Base-by-base conservation (phyloP, 1,140 invertebrate genomes). In the Bombus fervidus region DNA sequence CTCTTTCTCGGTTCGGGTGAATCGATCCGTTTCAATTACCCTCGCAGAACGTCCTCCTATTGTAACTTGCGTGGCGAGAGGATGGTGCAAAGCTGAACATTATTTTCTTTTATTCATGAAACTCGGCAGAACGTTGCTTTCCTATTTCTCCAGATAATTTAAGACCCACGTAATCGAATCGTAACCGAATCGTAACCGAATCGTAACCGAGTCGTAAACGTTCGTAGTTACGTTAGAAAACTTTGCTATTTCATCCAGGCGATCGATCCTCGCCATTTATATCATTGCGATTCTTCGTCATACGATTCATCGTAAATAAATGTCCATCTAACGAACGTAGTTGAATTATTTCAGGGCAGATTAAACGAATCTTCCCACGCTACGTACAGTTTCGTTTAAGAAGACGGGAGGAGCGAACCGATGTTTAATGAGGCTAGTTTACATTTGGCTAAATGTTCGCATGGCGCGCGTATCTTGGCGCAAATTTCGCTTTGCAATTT, bases 1-100 rank as follows among this genome's bases (percentile, higher is more conserved):
- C 37, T 43, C 28, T 72, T n/a, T 22, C 71, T 31, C 41, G 41
- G 47, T 75, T 66, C 72, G 31, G 31, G 15, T 57, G 62, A 68
- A 89, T 89, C 88, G 87, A 89, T 89, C 85, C 80, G 43, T 79
- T 86, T 89, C 72, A 83, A 83, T 80, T 83, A 68, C 80, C 39
- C 57, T 77, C 53, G 31, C 53, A 34, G 68, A 73, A 59, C 81
- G 73, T 68, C 57, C 73, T 68, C 47, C 73, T 41, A 79, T 79
- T 62, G 47, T 71, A 37, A 43, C 75, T 25, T 59, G 47, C 75
- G 62, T 83, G 64, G 39, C 75, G 62, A 71, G 43, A 71, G n/a
- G 39, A 59, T 71, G 37, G 47, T 28, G 64, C 31, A 59, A 79
- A 79, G 39, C 41, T n/a, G 66, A 1, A 79, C 47, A 71, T 57